Conservation (phyloP, 2,888 invertebrate species). For the Zele albiditarsus region DNA sequence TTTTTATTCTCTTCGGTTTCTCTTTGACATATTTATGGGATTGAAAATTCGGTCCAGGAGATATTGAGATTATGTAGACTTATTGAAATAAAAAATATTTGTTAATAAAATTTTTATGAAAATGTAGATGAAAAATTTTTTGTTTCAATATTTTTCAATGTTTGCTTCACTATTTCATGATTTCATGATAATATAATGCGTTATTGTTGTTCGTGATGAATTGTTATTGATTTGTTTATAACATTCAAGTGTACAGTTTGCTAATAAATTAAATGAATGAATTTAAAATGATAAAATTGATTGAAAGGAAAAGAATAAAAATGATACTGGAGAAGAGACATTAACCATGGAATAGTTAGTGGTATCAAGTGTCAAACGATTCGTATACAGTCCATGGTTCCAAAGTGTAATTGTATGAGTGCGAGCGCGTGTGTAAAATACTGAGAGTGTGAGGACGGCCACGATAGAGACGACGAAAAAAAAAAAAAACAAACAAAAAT, state of each 20-base stretch:
- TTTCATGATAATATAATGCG: too few species aligned
- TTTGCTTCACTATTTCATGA: too few species aligned
- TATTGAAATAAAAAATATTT: too few species aligned
- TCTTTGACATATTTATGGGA: slow-evolving; percentile 7
- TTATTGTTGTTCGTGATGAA: not conserved
- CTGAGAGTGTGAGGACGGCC: not conserved
- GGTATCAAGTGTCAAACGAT: slow-evolving; percentile 27
- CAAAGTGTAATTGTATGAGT: not conserved
- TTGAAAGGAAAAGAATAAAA: not conserved
- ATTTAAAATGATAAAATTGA: not conserved
- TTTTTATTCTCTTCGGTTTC: not conserved
- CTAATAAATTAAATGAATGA: not conserved
- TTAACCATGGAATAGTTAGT: not conserved
- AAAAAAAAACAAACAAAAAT: too few species aligned
- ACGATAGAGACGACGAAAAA: not conserved
- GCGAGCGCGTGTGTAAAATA: not conserved
- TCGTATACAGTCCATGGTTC: not conserved
- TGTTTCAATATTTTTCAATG: too few species aligned
- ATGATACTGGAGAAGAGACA: not conserved
- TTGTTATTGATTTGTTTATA: not conserved
- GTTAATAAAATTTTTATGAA: too few species aligned
- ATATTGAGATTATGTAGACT: not conserved
- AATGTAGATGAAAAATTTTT: too few species aligned
- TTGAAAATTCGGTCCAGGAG: too few species aligned
- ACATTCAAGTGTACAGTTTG: too few species aligned